A percentile compares a stretch with the other conserved stretches of the same genome.
Conservation (phyloP, 2,888 invertebrate species). For the Phyto melanocephala region DNA sequence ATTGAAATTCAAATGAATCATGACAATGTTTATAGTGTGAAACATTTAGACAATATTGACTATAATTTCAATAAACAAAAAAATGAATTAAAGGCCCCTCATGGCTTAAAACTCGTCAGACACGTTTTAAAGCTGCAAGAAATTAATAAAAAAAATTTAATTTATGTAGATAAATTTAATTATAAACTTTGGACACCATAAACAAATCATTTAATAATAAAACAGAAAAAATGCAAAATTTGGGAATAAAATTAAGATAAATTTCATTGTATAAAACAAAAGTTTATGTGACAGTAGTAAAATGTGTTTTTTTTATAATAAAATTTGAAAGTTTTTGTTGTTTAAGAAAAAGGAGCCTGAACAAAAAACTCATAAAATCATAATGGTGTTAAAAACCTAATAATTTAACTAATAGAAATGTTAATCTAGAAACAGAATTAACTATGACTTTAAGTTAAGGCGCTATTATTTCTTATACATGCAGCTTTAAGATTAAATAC, state of each 20-base stretch:
- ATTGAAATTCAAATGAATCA: conserved; percentile 41
- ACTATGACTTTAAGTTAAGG: too few relatives aligned
- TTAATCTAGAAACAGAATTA: too few relatives aligned
- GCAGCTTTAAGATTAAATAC: too few relatives aligned
- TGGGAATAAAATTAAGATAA: neutral
- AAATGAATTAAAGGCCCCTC: neutral
- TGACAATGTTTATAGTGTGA: conserved; percentile 55
- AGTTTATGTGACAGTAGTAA: conserved; percentile 41
- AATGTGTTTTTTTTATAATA: neutral
- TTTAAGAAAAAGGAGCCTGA: too few relatives aligned
- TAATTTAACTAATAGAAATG: too few relatives aligned
- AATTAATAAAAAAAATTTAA: neutral
- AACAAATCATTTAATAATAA: conserved; percentile 43
- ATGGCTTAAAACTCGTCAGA: conserved; percentile 17
- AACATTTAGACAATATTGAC: conserved; percentile 34
- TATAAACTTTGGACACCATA: conserved; percentile 47
- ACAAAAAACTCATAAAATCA: too few relatives aligned
- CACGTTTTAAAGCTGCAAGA: conserved; percentile 27
- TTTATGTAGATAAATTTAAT: neutral
- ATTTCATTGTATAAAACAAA: neutral
- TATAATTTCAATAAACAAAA: neutral
- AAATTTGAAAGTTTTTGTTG: too few relatives aligned
- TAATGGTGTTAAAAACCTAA: too few relatives aligned
- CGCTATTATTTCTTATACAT: too few relatives aligned
- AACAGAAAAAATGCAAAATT: conserved; percentile 14